Evolutionary conservation across 2,797 vertebrate species (phyloP).

Genomic region (Sylvilagus floridanus): DNA sequence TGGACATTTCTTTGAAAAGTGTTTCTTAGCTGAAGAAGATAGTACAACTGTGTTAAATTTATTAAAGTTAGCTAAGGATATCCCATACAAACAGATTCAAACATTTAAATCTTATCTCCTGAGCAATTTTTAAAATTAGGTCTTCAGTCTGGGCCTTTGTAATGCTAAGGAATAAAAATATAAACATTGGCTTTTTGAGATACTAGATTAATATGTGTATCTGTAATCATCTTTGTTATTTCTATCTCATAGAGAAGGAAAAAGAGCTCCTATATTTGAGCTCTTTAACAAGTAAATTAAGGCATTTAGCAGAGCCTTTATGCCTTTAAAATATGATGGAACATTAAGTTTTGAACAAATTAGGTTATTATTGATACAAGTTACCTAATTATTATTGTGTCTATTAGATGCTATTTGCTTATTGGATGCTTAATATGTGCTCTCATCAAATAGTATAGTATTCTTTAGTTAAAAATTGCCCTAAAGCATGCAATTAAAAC

Average conservation of each 20-base stretch:
- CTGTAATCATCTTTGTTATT: slow-evolving; percentile 22
- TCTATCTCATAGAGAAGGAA: neutral
- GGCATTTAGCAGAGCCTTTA: slow-evolving; percentile 18
- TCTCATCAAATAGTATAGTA: neutral
- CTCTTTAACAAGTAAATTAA: neutral
- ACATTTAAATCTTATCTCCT: slow-evolving; percentile 24
- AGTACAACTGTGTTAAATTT: slow-evolving; percentile 59
- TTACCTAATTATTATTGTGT: neutral
- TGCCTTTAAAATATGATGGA: neutral
- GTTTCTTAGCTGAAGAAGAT: slow-evolving; percentile 48
- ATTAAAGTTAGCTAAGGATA: slow-evolving; percentile 59
- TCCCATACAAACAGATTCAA: slow-evolving; percentile 60
- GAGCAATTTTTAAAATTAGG: slow-evolving; percentile 68
- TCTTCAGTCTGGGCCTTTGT: slow-evolving; percentile 32
- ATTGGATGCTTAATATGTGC: neutral
- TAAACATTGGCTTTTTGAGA: neutral
- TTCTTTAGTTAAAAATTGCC: neutral
- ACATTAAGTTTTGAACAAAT: slow-evolving; percentile 14
- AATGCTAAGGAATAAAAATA: slow-evolving; percentile 48
- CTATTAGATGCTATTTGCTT: neutral
- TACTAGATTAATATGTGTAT: neutral
- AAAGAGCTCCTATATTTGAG: neutral
- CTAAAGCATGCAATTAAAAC: neutral
- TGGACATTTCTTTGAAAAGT: slow-evolving; percentile 36
- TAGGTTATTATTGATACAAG: neutral